Evolutionary conservation across 2,797 vertebrate species (phyloP).

Genomic region (Gymnothorax javanicus): DNA sequence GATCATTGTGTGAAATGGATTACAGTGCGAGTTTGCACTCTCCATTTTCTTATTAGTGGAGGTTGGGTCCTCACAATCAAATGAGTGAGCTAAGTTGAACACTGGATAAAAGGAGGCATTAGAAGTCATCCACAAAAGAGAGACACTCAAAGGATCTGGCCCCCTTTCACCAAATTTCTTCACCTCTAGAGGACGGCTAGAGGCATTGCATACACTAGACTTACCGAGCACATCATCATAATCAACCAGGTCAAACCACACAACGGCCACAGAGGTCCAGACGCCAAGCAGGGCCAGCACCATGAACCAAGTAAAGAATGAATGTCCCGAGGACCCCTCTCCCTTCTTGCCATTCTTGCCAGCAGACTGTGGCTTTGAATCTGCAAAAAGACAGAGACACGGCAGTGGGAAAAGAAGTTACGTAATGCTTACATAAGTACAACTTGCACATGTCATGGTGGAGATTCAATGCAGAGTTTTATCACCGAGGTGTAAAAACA

Average conservation of each 20-base stretch:
- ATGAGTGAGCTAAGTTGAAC: not conserved
- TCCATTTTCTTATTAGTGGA: not conserved
- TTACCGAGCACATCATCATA: conserved; percentile 91
- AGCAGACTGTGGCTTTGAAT: conserved; percentile 47
- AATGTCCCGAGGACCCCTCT: conserved; percentile 59
- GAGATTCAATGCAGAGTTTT: not conserved
- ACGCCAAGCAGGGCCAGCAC: conserved; percentile 91
- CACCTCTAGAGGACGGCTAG: not conserved
- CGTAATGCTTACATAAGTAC: too few species aligned
- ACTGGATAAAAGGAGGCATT: not conserved
- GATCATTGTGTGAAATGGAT: not conserved
- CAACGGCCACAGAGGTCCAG: conserved; percentile 92
- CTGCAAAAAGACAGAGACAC: conserved; percentile 45
- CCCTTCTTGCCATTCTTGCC: conserved; percentile 63
- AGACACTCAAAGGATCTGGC: not conserved
- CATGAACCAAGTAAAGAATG: conserved; percentile 92
- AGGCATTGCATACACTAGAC: conserved; percentile 33
- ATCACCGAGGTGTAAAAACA: not conserved
- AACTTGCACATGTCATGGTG: not conserved
- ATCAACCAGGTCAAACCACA: conserved; percentile 97
- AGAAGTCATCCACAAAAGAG: not conserved
- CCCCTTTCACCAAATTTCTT: not conserved
- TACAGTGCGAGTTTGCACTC: not conserved
- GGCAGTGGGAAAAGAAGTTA: not conserved
- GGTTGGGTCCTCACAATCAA: not conserved